Conservation (phyloP, 2,797 vertebrate genomes). For the Sebastes hubbsi region DNA sequence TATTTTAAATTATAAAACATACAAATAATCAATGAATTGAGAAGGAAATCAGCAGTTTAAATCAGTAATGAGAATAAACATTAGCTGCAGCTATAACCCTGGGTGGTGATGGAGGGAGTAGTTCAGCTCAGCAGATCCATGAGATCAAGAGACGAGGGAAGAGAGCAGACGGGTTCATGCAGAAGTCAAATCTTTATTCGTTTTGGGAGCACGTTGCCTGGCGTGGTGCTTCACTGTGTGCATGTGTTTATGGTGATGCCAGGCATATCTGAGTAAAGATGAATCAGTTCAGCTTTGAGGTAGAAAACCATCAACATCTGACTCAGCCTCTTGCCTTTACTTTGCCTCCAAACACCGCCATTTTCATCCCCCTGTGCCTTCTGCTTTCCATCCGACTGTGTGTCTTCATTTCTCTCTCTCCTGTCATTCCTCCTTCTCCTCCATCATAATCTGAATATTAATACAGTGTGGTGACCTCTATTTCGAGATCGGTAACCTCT, state of each 20-base stretch:
- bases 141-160: background rate
- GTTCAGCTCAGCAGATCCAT: background rate
- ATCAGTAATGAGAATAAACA: background rate
- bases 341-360: background rate
- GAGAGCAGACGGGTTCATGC: background rate
- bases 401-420: background rate
- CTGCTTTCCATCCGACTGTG: background rate
- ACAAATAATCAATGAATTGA: background rate
- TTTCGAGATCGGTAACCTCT: constrained; percentile 17
- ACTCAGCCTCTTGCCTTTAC: background rate
- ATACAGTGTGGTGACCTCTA: background rate
- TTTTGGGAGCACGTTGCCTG: background rate
- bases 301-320: background rate
- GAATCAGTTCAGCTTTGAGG: background rate
- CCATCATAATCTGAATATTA: background rate
- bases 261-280: background rate
- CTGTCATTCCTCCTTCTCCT: background rate
- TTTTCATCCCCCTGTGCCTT: background rate
- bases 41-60: background rate
- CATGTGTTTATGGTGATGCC: background rate
- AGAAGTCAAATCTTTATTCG: background rate
- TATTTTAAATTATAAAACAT: background rate
- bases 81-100: background rate
- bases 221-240: background rate
- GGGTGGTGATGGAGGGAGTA: background rate